Evolutionary conservation across 2,797 vertebrate genomes (phyloP), one percentile per base, ranked within the genome.

Genomic region (Micropoecilia bifurca): DNA sequence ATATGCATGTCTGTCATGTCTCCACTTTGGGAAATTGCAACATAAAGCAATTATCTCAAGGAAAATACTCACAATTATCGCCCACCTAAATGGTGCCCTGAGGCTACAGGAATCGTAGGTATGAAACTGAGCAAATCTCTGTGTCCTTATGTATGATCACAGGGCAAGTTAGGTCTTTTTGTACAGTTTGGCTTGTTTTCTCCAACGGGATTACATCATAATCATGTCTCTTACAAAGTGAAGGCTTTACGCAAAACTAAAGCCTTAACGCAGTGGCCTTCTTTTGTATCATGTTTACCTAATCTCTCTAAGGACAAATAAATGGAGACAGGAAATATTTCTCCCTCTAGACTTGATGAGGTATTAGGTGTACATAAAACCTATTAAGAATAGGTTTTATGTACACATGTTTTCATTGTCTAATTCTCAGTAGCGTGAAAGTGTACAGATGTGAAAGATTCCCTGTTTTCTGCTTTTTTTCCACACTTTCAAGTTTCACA

Each of bases 21-120:
- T 74, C 83, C 53, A 78, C 79, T 87, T 85, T 83, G 82, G 72
- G 85, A 90, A 85, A 84, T 85, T 89, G 87, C 81, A 91, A 88
- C 74, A 59, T 89, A 89, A 84, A 12, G 18, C 74, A 90, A 85
- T 88, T 87, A 90, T 87, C 76, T 82, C 6, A 74, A 80, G 75
- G 79, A 50, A 89, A 88, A 84, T 76, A 39, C 36, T 83, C 57
- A 78, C 66, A 84, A 82, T 83, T 39, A 86, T 86, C 59, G 33
- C 25, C 47, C 71, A 87, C 57, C 76, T 78, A 71, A 88, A 82
- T 73, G 81, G 71, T 81, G 74, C 74, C 88, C 75, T 1, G 30
- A 61, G 85, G 77, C 83, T 69, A 7, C 36, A 81, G 30, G 41
- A 85, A 82, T 82, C 77, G 76, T 78, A 90, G 87, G 82, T 80